Base-by-base conservation (phyloP, 2,797 vertebrate genomes). In the Cichlasoma orientale region DNA sequence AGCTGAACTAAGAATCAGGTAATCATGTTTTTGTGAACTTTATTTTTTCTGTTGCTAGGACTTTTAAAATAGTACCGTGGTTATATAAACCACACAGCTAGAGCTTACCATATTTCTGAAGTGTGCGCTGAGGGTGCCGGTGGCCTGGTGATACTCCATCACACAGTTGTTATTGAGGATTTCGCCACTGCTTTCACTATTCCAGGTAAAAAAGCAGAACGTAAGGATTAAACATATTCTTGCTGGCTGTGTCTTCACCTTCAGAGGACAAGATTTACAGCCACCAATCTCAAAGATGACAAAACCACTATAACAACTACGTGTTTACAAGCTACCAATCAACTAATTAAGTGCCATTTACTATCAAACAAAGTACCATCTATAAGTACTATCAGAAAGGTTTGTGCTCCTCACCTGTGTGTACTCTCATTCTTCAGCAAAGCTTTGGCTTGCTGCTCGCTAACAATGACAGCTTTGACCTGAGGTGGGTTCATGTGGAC, bases 401-500 rank as follows among this genome's bases (percentile, higher is more conserved):
- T 23, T 2, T 5, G 11, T 14, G 1, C 2, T 16, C 23, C 92
- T 91, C 77, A 95, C 95, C 95, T 96, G 77, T 95, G 92, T 11
- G 97, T 98, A 92, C 96, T 99, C 90, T 99, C 97, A 0, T 98
- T 99, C 94, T 98, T 99, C 78, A 98, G 94, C 88, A 99, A 94
- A 16, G 97, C 96, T 92, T 98, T 98, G 91, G 97, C 98, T 92
- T 98, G 98, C 92, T 97, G 96, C 93, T 99, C 98, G 0, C 97
- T 99, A 80, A 99, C 97, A 90, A 99, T 99, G 84, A 97, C 97
- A 5, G 98, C 97, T 86, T 98, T 98, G 83, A 99, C 98, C 91
- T 99, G 98, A 0, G 98, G 98, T 0, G 98, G 98, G 91, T 99
- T 99, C 98, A 99, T 98, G 92, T 99, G 98, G 78, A 99, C 98